Evolutionary conservation across 2,888 invertebrate species (phyloP), one percentile per base, ranked within the genome.

Genomic region (Ceraclea dissimilis): DNA sequence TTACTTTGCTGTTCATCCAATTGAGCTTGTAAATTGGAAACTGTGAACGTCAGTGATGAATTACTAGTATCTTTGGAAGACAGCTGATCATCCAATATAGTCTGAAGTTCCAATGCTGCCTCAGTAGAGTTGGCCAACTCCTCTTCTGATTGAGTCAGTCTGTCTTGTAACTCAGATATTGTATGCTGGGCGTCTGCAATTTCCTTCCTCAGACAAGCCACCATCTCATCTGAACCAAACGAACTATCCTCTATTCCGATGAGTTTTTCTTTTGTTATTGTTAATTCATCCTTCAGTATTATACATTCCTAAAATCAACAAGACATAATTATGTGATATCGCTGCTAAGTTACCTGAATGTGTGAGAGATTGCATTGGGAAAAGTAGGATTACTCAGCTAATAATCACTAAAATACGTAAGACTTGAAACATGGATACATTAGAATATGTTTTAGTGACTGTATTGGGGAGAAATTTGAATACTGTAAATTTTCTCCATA

Each of bases 121-220:
- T 85, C 80, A 60, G 83, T 81, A 61, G 89, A 88, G 56, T 86
- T 83, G 70, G 91, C 91, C 62, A 91, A 73, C 46, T 85, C 86
- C 6, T 90, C 88, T 65, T 90, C 88, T 0, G 90, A 88, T 1
- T 90, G 88, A 65, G 83, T 85, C 70, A 88, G 75, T 68, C 90
- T 84, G 52, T 86, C 87, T 68, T 88, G 81, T 44, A 85, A 67
- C 56, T 78, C 76, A 2, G 64, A 64, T 62, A 77, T 80, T 17
- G 68, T 68, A 51, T 68, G 69, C 63, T 78, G 68, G 33, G 73
- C 69, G 22, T 73, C 79, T 63, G 81, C 79, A 44, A 90, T 74
- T 65, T 88, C 82, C 58, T 78, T 77, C 66, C 83, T 85, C 34
- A 90, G 69, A 1, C 83, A 80, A 47, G 76, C 78, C 2, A 88